phyloP scores from a whole-genome alignment of 2,797 vertebrate species.

The Thamnophis elegans region DNA sequence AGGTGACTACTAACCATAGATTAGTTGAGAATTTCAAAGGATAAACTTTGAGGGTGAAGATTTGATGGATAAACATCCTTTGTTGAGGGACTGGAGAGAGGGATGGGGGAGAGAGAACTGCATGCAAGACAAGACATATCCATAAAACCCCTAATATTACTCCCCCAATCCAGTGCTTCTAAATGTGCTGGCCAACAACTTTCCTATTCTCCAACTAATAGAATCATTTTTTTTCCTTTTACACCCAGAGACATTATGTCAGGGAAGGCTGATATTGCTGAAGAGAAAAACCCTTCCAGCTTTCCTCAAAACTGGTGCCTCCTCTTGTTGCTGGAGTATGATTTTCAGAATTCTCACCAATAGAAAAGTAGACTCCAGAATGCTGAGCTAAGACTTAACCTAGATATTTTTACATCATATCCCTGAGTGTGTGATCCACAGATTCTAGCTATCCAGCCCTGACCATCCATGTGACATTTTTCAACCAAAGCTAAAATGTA shows the following conservation, averaged over 20 bases:
- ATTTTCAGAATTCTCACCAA: neutral
- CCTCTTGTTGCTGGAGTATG: neutral
- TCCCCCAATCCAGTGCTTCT: neutral
- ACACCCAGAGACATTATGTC: neutral
- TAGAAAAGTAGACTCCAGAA: neutral
- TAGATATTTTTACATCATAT: neutral
- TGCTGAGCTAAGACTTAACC: neutral
- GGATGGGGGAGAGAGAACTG: neutral
- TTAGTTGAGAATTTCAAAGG: conserved; percentile 24
- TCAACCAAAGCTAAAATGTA: neutral
- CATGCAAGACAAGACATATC: neutral
- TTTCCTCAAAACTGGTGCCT: neutral
- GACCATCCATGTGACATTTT: neutral
- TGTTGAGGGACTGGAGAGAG: no score
- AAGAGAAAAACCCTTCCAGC: neutral
- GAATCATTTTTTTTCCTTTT: neutral
- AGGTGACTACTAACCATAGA: conserved; percentile 40
- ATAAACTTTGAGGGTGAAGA: neutral
- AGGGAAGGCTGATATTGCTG: neutral
- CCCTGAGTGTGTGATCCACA: neutral
- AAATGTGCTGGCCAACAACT: neutral
- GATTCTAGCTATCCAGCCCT: neutral
- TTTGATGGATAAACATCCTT: neutral
- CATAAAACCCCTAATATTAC: neutral
- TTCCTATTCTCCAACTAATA: neutral